Percentiles rank a stretch among this genome's conserved stretches.
These are phyloP conservation scores for Bos indicus DNA, from an alignment of 2,113 vertebrate species.

Conservation along the genomic window DNA sequence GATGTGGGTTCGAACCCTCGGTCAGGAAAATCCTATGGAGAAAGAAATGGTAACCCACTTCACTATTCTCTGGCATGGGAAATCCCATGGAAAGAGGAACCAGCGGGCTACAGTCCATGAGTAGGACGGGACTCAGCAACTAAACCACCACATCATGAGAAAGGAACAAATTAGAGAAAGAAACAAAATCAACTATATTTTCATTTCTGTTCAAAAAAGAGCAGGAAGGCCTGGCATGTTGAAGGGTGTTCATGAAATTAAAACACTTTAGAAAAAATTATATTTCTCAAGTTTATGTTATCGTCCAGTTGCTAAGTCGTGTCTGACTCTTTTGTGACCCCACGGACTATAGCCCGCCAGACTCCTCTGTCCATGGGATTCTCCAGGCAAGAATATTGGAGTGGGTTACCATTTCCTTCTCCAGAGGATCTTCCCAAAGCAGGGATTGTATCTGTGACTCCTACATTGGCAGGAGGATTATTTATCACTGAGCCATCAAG, in stretches of 20 bases:
- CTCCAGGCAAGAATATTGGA: neutral
- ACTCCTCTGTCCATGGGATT: neutral
- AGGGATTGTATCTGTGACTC: neutral
- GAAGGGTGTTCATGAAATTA: neutral
- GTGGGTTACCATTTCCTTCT: neutral
- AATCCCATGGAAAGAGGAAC: neutral
- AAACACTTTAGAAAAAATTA: neutral
- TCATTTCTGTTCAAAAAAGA: neutral
- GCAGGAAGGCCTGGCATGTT: neutral
- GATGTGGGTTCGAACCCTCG: rapidly evolving
- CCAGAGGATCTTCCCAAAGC: rapidly evolving
- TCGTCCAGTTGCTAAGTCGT: neutral
- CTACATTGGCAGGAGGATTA: neutral
- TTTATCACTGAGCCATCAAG: neutral
- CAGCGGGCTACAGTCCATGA: neutral
- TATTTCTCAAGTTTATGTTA: neutral
- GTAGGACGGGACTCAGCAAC: neutral
- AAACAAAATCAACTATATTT: neutral
- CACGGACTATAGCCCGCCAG: neutral
- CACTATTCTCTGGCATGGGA: neutral
- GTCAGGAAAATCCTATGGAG: neutral
- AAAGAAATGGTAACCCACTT: neutral
- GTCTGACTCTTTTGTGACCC: neutral
- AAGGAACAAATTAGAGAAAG: neutral
- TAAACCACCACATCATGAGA: neutral